A percentile compares a stretch with the other conserved stretches of the same genome.
Conservation (phyloP, 2,888 invertebrate genomes). For the Drosophila neutralis region DNA sequence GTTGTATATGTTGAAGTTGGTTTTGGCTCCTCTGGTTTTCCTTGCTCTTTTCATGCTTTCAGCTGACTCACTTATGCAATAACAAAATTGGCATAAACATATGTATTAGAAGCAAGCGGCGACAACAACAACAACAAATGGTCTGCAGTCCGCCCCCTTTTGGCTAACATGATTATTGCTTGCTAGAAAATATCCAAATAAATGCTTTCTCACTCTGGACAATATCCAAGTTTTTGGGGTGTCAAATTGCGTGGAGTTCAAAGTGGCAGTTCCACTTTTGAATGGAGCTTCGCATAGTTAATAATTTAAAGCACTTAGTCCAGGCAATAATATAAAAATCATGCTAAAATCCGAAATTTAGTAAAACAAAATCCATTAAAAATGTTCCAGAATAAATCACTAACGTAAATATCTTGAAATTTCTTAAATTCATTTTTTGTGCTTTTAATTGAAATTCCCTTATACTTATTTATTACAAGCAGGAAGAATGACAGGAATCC, state of each 20-base stretch:
- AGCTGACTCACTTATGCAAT: conserved; percentile 79
- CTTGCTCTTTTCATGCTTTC: conserved; percentile 29
- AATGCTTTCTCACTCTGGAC: conserved; percentile 62
- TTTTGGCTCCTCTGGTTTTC: conserved; percentile 1
- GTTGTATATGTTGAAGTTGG: conserved; percentile 5
- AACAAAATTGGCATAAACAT: conserved; percentile 76
- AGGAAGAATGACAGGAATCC: not conserved
- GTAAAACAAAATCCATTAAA: not conserved
- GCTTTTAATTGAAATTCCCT: not conserved
- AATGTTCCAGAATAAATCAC: not conserved
- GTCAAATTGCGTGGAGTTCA: conserved; percentile 2
- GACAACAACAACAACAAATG: conserved; percentile 42
- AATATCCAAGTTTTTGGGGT: conserved; percentile 22
- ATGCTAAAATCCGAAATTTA: not conserved
- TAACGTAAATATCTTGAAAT: not conserved
- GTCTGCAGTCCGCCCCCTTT: conserved; percentile 5
- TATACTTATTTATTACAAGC: not conserved
- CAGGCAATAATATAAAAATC: not conserved
- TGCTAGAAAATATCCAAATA: conserved; percentile 23
- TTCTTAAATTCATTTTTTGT: no score
- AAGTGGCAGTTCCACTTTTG: not conserved
- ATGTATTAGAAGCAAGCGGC: conserved; percentile 61
- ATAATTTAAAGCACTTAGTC: not conserved
- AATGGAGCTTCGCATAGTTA: not conserved
- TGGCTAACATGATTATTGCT: conserved; percentile 36